phyloP scores from a whole-genome alignment of 2,888 invertebrate species.

The Caenorhabditis afra region DNA sequence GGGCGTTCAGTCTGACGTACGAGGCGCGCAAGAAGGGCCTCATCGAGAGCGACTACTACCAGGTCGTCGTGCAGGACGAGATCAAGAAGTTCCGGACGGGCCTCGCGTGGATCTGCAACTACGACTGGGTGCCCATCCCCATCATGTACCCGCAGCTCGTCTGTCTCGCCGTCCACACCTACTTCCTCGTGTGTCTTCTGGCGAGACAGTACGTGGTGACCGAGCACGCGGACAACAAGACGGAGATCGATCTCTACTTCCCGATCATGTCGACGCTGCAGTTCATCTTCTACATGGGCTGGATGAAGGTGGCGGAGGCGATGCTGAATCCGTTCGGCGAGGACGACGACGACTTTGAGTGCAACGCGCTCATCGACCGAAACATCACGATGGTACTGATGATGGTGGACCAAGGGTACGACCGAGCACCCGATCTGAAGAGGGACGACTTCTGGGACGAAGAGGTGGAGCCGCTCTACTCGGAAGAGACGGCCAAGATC shows the following conservation, averaged over 20 bases:
- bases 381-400: slow-evolving; percentile 77
- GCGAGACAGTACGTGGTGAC: slow-evolving; percentile 76
- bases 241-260: slow-evolving; percentile 76
- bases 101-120: slow-evolving; percentile 74
- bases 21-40: slow-evolving; percentile 71
- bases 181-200: slow-evolving; percentile 77
- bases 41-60: slow-evolving; percentile 71
- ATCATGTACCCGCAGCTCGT: slow-evolving; percentile 73
- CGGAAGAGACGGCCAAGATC: slow-evolving; percentile 67
- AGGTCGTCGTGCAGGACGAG: slow-evolving; percentile 70
- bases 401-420: slow-evolving; percentile 78
- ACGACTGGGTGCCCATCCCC: slow-evolving; percentile 73
- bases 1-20: slow-evolving; percentile 71
- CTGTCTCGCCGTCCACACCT: slow-evolving; percentile 76
- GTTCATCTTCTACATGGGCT: slow-evolving; percentile 79
- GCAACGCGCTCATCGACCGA: slow-evolving; percentile 73
- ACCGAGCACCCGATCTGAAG: slow-evolving; percentile 73
- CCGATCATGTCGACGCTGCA: slow-evolving; percentile 79
- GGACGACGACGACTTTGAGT: slow-evolving; percentile 73
- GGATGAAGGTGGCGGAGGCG: slow-evolving; percentile 78
- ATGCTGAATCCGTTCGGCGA: slow-evolving; percentile 75
- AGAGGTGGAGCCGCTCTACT: slow-evolving; percentile 70
- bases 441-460: slow-evolving; percentile 78
- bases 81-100: slow-evolving; percentile 73
- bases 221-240: slow-evolving; percentile 70